These are phyloP conservation scores for Hedychridium roseum DNA, from an alignment of 2,888 invertebrate species.

Conservation along the genomic window DNA sequence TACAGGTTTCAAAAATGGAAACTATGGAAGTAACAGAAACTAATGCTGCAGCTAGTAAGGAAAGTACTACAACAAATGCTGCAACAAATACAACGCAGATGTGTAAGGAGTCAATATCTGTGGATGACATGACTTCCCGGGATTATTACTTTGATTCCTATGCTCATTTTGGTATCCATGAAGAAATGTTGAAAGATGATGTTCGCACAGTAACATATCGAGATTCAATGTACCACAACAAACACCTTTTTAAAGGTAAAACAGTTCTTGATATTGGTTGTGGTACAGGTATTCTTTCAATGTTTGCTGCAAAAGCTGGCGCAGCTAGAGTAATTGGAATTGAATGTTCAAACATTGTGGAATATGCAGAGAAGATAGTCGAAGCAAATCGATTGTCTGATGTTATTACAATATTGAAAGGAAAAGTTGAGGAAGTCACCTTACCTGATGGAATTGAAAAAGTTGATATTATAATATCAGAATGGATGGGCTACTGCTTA, in stretches of 20 bases:
- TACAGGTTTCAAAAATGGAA: slow-evolving; percentile 63
- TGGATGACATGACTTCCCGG: slow-evolving; percentile 98
- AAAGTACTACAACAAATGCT: slow-evolving; percentile 41
- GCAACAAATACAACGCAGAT: slow-evolving; percentile 11
- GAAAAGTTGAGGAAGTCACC: slow-evolving; percentile 94
- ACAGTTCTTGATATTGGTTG: slow-evolving; percentile 97
- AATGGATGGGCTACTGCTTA: slow-evolving; percentile 87
- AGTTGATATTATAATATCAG: slow-evolving; percentile 91
- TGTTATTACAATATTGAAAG: slow-evolving; percentile 84
- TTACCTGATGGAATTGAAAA: slow-evolving; percentile 88
- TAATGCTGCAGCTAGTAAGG: slow-evolving; percentile 52
- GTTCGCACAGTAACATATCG: slow-evolving; percentile 97
- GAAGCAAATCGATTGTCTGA: slow-evolving; percentile 83
- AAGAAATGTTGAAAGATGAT: slow-evolving; percentile 99
- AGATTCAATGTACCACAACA: slow-evolving; percentile 99
- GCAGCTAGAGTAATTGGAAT: slow-evolving; percentile 95
- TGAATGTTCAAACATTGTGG: slow-evolving; percentile 98
- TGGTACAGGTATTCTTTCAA: slow-evolving; percentile 98
- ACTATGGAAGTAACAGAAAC: slow-evolving; percentile 66
- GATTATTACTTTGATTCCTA: slow-evolving; percentile 99
- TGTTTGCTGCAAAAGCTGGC: slow-evolving; percentile 99
- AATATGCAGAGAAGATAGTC: slow-evolving; percentile 95
- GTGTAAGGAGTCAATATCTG: slow-evolving; percentile 68
- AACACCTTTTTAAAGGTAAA: slow-evolving; percentile 93
- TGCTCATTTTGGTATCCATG: slow-evolving; percentile 99